A percentile compares a stretch with the other conserved stretches of the same genome.
Evolutionary conservation across 2,888 invertebrate genomes (phyloP).

Genomic region (Rhagophthalmus giganteus): DNA sequence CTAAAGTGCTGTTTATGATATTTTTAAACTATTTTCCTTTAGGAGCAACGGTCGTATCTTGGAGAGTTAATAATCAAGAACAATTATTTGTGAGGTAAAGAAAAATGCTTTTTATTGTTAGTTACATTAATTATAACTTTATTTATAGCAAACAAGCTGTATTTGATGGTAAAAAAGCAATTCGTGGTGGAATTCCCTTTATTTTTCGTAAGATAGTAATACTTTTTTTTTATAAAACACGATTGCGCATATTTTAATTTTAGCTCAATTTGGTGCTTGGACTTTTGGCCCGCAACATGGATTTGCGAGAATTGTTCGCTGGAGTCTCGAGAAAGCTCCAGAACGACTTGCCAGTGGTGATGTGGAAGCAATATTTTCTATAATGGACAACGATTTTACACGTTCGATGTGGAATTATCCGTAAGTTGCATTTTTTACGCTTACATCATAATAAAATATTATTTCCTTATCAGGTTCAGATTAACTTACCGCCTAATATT

Average conservation of each 20-base stretch:
- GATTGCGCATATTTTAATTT: constrained; percentile 28
- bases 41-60: constrained; percentile 96
- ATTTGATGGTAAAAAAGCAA: constrained; percentile 94
- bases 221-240: neutral
- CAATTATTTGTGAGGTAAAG: constrained; percentile 91
- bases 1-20: constrained; percentile 39
- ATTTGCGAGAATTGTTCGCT: constrained; percentile 89
- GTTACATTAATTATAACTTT: constrained; percentile 7
- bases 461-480: constrained; percentile 68
- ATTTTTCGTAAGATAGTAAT: constrained; percentile 86
- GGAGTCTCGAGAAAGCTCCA: constrained; percentile 88
- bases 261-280: constrained; percentile 96
- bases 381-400: constrained; percentile 91
- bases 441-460: no score
- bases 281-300: constrained; percentile 94
- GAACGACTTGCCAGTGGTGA: constrained; percentile 87
- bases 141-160: constrained; percentile 86
- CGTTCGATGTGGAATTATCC: constrained; percentile 93
- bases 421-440: no score
- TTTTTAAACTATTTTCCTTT: constrained; percentile 35
- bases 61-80: constrained; percentile 95
- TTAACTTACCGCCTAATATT: constrained; percentile 90
- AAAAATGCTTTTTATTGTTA: no score
- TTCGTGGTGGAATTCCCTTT: constrained; percentile 94
- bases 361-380: constrained; percentile 87